These are phyloP conservation scores for Margarornis squamiger DNA, from an alignment of 2,797 vertebrate species.

Conservation along the genomic window DNA sequence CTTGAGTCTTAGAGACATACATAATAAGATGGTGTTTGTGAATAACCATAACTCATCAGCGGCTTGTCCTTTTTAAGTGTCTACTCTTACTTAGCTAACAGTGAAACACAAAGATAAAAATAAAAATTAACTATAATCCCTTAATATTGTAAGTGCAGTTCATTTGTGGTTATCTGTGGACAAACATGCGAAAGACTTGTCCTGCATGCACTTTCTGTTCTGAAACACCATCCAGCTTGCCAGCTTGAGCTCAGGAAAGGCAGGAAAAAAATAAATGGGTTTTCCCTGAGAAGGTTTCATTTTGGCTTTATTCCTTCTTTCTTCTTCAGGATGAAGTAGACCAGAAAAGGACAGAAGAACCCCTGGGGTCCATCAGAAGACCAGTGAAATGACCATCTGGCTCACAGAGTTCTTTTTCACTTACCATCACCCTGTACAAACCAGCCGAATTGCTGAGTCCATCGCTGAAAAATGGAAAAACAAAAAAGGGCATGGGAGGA, in stretches of 20 bases:
- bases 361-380: neutral
- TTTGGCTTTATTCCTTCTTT: neutral
- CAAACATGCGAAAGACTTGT: neutral
- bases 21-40: neutral
- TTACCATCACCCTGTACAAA: neutral
- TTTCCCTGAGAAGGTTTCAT: neutral
- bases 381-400: neutral
- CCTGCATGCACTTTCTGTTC: neutral
- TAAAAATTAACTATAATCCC: neutral
- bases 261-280: neutral
- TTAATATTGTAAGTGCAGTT: neutral
- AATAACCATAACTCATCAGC: neutral
- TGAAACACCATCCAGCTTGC: neutral
- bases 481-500: neutral
- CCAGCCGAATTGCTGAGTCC: neutral
- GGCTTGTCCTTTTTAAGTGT: neutral
- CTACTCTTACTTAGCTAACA: neutral
- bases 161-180: neutral
- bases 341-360: neutral
- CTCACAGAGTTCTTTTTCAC: neutral
- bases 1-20: neutral
- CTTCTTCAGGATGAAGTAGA: neutral
- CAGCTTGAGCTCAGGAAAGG: neutral
- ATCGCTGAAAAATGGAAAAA: neutral
- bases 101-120: neutral